A percentile compares a stretch with the other conserved stretches of the same genome.
These are phyloP conservation scores for Oxygymnocypris stewartii DNA, from an alignment of 2,113 vertebrate genomes.

Conservation along the genomic window DNA sequence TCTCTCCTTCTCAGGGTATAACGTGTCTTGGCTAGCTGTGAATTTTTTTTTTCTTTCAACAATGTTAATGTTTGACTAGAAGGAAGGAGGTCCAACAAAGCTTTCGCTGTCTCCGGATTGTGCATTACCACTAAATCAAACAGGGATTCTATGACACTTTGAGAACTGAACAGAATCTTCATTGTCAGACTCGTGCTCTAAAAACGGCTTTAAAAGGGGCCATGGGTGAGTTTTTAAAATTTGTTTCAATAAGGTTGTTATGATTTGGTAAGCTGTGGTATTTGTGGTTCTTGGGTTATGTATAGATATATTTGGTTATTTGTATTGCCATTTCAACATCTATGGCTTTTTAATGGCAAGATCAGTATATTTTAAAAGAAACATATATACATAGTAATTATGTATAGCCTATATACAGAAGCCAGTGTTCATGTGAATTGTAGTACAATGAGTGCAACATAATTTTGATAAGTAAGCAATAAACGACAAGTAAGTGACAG, in stretches of 20 bases:
- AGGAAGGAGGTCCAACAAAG: conserved; percentile 63
- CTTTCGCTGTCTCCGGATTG: conserved; percentile 33
- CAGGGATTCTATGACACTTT: not conserved
- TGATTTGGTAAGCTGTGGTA: not conserved
- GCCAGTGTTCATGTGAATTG: not conserved
- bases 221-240: conserved; percentile 71
- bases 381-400: too few relatives aligned
- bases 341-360: too few relatives aligned
- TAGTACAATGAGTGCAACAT: not conserved
- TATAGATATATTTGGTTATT: too few relatives aligned
- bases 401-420: too few relatives aligned
- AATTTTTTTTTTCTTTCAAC: conserved; percentile 56
- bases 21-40: conserved; percentile 67
- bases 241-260: not conserved
- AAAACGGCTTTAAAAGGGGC: conserved; percentile 13
- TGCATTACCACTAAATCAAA: conserved; percentile 12
- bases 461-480: not conserved
- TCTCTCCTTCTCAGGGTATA: conserved; percentile 38
- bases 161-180: conserved; percentile 15
- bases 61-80: conserved; percentile 75
- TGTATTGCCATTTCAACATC: too few relatives aligned
- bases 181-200: not conserved
- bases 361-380: too few relatives aligned
- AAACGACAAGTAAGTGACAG: not conserved
- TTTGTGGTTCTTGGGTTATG: not conserved